Evolutionary conservation across 2,113 vertebrate species (phyloP).

Genomic region (Chaetorhynchus papuensis): DNA sequence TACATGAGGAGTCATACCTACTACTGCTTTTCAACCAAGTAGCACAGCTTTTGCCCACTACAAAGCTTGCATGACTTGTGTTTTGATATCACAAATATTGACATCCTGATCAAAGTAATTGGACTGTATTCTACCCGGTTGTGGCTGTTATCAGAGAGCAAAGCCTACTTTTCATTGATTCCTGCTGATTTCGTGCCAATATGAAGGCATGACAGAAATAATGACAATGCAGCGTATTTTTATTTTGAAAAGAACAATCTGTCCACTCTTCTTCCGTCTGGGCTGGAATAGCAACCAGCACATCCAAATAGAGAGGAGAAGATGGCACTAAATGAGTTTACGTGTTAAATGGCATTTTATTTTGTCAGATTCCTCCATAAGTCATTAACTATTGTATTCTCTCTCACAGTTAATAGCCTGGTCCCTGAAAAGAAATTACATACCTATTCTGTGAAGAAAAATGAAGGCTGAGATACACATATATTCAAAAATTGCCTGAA

Average conservation of each 20-base stretch:
- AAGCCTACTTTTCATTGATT: not conserved
- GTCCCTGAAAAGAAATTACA: not conserved
- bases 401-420: not conserved
- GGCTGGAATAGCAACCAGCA: not conserved
- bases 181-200: not conserved
- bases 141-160: not conserved
- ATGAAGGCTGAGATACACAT: not conserved
- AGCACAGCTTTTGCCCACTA: not conserved
- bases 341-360: not conserved
- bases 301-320: not conserved
- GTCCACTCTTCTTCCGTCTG: not conserved
- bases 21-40: not conserved
- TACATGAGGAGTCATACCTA: accelerated
- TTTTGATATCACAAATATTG: not conserved
- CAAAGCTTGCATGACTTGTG: not conserved
- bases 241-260: constrained; percentile 13
- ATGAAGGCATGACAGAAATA: not conserved
- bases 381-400: not conserved
- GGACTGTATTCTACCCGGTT: not conserved
- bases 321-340: not conserved
- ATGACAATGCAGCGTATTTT: not conserved
- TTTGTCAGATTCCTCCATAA: not conserved
- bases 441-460: not conserved
- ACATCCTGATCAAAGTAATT: constrained; percentile 12
- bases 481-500: not conserved